phyloP scores from a whole-genome alignment of 2,113 vertebrate genomes.

The cattle (Bos taurus) region DNA sequence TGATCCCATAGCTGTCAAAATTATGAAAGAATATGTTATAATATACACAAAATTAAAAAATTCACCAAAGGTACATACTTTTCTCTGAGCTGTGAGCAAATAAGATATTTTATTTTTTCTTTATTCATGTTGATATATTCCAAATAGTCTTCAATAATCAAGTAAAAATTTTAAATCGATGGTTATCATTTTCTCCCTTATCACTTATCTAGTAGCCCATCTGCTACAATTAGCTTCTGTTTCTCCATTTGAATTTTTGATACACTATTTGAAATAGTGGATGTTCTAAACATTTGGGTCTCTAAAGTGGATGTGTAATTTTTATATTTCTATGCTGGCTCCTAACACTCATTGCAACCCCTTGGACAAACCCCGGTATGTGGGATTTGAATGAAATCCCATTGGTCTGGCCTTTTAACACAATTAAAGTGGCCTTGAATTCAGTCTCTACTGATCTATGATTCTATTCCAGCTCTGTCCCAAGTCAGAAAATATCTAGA shows the following conservation, averaged over 20 bases:
- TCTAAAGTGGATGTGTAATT: neutral
- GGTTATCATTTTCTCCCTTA: neutral
- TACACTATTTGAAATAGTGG: neutral
- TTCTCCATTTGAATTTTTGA: slow-evolving; percentile 12
- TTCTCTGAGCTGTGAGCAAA: neutral
- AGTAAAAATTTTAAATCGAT: neutral
- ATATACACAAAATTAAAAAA: neutral
- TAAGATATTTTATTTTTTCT: neutral
- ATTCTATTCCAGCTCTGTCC: neutral
- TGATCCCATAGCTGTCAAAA: neutral
- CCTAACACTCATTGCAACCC: neutral
- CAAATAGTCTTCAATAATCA: neutral
- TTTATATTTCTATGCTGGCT: neutral
- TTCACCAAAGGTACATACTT: neutral
- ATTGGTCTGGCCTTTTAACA: neutral
- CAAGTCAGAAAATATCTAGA: slow-evolving; percentile 15
- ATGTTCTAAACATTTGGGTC: neutral
- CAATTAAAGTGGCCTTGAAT: neutral
- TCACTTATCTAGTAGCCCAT: neutral
- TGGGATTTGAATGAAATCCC: neutral
- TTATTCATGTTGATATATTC: neutral
- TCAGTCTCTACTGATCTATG: neutral
- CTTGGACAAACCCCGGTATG: neutral
- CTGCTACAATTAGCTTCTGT: neutral
- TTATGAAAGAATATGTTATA: neutral